Percentiles rank a stretch among this genome's conserved stretches.
Evolutionary conservation across 2,797 vertebrate species (phyloP).

Genomic region (Sebastes steindachneri): DNA sequence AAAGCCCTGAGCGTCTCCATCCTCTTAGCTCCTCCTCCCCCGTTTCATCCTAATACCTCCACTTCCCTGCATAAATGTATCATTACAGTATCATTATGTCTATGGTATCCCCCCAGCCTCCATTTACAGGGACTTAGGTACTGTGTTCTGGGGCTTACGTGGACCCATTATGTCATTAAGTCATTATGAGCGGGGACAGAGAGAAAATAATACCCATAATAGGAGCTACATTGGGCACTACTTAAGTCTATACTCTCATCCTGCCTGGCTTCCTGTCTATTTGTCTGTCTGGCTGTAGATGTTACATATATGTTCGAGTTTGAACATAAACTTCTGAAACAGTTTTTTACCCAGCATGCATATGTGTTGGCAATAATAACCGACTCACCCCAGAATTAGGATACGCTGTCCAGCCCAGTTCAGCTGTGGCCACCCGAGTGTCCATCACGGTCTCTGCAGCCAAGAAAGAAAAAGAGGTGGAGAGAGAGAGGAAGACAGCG

Average conservation of each 20-base stretch:
- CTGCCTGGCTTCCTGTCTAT: conserved; percentile 56
- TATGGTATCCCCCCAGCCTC: conserved; percentile 61
- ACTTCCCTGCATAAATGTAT: conserved; percentile 76
- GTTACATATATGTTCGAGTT: neutral
- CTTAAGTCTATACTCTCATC: conserved; percentile 61
- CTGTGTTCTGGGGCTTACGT: conserved; percentile 75
- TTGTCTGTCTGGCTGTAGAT: conserved; percentile 44
- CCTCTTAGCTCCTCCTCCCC: conserved; percentile 62
- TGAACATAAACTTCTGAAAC: neutral
- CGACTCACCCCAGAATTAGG: conserved; percentile 95
- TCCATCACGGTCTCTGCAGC: conserved; percentile 95
- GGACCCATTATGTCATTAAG: conserved; percentile 85
- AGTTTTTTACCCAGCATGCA: neutral
- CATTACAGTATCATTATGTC: conserved; percentile 77
- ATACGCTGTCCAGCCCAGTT: conserved; percentile 98
- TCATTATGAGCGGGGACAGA: conserved; percentile 77
- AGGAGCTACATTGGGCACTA: conserved; percentile 66
- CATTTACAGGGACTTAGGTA: conserved; percentile 76
- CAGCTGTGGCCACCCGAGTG: conserved; percentile 96
- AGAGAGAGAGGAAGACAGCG: conserved; percentile 28
- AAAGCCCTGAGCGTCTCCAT: conserved; percentile 53
- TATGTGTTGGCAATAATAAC: neutral
- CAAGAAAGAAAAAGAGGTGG: conserved; percentile 22
- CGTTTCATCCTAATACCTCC: conserved; percentile 72
- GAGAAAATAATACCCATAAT: conserved; percentile 80